Evolutionary conservation across 2,113 vertebrate genomes (phyloP).

Genomic region (Sander lucioperca): DNA sequence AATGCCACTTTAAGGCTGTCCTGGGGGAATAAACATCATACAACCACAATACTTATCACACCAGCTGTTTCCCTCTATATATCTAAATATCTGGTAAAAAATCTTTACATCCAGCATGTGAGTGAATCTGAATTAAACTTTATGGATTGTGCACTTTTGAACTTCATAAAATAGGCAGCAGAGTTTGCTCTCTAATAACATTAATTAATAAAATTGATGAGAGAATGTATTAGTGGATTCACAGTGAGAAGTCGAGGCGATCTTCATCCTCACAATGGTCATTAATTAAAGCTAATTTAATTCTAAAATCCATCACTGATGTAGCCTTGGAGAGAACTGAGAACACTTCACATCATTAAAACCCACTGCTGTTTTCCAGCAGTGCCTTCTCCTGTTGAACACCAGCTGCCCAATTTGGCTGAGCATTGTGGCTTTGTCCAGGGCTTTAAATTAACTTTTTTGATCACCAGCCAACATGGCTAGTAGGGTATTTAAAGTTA

Average conservation of each 20-base stretch:
- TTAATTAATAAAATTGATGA: background rate
- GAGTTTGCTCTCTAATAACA: background rate
- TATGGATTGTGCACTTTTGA: background rate
- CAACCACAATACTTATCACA: background rate
- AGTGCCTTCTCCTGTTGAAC: no score
- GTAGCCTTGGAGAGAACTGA: background rate
- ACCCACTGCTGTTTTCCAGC: background rate
- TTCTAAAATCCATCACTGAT: background rate
- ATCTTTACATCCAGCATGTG: background rate
- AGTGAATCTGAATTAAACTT: background rate
- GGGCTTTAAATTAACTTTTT: no score
- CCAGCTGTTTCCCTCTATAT: background rate
- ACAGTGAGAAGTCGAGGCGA: background rate
- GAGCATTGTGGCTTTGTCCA: no score
- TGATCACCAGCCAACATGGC: no score
- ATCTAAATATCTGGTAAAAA: background rate
- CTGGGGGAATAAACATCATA: no score
- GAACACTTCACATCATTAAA: background rate
- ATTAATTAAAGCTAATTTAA: conserved; percentile 20
- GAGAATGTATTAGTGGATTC: background rate
- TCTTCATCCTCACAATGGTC: background rate
- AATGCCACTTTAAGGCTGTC: background rate
- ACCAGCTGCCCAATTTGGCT: background rate
- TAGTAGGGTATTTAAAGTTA: no score
- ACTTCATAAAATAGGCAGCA: background rate